phyloP scores from a whole-genome alignment of 2,888 invertebrate species.

The Drosophila paramelanica region DNA sequence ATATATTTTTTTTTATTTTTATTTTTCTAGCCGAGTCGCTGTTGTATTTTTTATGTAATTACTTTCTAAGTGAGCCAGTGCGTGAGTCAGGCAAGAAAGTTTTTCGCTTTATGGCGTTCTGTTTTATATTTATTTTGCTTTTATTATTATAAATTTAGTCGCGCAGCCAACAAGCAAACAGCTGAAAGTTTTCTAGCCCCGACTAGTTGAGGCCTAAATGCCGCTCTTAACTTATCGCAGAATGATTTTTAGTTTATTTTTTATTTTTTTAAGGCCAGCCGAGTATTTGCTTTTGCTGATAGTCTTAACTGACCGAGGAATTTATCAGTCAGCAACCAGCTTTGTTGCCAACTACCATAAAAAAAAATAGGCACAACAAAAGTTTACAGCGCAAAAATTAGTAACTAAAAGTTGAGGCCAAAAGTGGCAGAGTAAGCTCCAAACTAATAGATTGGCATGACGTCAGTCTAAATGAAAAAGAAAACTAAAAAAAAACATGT shows the following conservation, averaged over 20 bases:
- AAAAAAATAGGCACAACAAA: conserved; percentile 10
- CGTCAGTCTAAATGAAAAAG: background rate
- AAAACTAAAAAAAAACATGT: no score
- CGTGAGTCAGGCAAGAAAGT: conserved; percentile 73
- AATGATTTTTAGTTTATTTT: conserved; percentile 28
- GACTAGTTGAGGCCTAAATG: conserved; percentile 7
- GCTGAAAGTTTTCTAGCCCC: conserved; percentile 53
- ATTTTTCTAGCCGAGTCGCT: conserved; percentile 19
- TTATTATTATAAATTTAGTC: conserved; percentile 20
- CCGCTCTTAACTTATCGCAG: conserved; percentile 65
- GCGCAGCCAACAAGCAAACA: conserved; percentile 11
- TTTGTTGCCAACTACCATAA: conserved; percentile 35
- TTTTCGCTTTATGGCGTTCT: conserved; percentile 62
- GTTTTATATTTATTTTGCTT: conserved; percentile 17
- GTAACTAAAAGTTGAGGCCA: conserved; percentile 15
- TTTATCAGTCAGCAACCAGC: conserved; percentile 67
- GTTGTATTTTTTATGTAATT: conserved; percentile 71
- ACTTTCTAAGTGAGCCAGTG: conserved; percentile 72
- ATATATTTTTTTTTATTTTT: conserved; percentile 3
- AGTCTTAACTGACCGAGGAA: conserved; percentile 28
- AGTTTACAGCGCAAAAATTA: conserved; percentile 25
- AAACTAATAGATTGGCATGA: conserved; percentile 24
- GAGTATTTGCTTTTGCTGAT: conserved; percentile 45
- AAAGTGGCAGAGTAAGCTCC: conserved; percentile 6
- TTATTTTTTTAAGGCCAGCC: conserved; percentile 14